Conservation (phyloP, 2,797 vertebrate genomes). For the Masticophis lateralis region DNA sequence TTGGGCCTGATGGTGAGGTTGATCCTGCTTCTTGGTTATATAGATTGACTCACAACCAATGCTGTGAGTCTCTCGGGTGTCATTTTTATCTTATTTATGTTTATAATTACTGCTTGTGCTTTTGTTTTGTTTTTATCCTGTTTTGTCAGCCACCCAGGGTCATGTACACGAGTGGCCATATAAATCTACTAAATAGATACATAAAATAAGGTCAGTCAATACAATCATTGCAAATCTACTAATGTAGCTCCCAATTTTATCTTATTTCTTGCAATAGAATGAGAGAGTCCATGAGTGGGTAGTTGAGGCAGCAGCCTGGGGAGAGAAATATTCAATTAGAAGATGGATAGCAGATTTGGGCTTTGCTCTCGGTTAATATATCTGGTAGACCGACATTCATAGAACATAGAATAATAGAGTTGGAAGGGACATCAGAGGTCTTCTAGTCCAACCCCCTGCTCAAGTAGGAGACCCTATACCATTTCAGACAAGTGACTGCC, state of each 20-base stretch:
- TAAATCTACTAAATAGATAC: neutral
- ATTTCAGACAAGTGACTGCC: no score
- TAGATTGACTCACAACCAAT: neutral
- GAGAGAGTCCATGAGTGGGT: neutral
- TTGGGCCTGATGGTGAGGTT: neutral
- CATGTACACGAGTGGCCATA: neutral
- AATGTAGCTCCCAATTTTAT: neutral
- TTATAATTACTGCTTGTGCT: neutral
- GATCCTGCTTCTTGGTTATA: neutral
- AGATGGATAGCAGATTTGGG: neutral
- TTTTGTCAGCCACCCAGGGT: neutral
- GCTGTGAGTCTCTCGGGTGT: neutral
- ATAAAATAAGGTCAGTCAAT: neutral
- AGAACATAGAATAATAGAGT: no score
- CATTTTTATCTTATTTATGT: neutral
- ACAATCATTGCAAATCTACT: neutral
- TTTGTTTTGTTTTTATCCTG: neutral
- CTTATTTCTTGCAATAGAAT: neutral
- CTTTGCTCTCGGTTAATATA: no score
- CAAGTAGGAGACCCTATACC: no score
- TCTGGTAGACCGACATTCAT: no score
- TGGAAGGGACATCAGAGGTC: no score
- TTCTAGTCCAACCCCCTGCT: no score
- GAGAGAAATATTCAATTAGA: neutral
- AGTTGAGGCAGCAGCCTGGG: neutral